Conservation (phyloP, 2,888 invertebrate species). For the Anorthoa munda region DNA sequence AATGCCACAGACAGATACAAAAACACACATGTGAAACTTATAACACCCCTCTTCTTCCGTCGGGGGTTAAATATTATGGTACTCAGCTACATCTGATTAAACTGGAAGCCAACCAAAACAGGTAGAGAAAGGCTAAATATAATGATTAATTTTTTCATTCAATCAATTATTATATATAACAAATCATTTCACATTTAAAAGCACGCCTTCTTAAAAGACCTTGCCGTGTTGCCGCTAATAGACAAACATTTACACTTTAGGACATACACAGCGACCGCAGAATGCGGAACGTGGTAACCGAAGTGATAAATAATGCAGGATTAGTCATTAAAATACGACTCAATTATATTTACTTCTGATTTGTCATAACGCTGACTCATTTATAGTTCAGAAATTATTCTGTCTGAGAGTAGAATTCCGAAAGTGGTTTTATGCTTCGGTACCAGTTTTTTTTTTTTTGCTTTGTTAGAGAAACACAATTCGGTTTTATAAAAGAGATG, state of each 20-base stretch:
- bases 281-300: slow-evolving; percentile 42
- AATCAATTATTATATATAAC: too few species aligned
- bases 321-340: slow-evolving; percentile 47
- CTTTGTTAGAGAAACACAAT: background rate
- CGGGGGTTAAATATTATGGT: too few species aligned
- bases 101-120: too few species aligned
- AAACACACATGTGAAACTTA: too few species aligned
- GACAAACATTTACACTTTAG: slow-evolving; percentile 50
- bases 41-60: too few species aligned
- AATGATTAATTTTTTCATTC: background rate
- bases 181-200: slow-evolving; percentile 42
- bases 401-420: background rate
- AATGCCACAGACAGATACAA: too few species aligned
- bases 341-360: slow-evolving; percentile 33
- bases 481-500: too few species aligned
- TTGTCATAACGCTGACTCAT: slow-evolving; percentile 31
- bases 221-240: slow-evolving; percentile 25
- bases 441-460: background rate
- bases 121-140: too few species aligned
- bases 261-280: slow-evolving; percentile 50
- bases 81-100: too few species aligned
- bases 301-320: slow-evolving; percentile 20
- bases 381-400: background rate
- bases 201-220: slow-evolving; percentile 8
- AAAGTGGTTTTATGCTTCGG: background rate